Percentiles rank a stretch among this genome's conserved stretches.
phyloP scores from a whole-genome alignment of 64 coral and sea anemone species.

The Cladopsammia gracilis region DNA sequence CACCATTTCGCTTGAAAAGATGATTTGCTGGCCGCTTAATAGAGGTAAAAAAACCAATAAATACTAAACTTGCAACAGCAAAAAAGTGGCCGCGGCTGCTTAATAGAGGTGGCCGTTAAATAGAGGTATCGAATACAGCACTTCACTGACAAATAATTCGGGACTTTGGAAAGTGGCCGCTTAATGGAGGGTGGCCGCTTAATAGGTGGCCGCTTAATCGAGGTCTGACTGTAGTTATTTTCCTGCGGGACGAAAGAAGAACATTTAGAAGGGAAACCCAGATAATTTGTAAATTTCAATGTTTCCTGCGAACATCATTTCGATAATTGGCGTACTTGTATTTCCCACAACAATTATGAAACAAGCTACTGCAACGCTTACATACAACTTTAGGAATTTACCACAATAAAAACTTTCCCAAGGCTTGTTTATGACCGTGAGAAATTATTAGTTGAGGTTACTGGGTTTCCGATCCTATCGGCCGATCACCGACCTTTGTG shows the following conservation, averaged over 20 bases:
- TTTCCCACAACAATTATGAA: conserved; percentile 4
- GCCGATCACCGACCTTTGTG: too few species aligned
- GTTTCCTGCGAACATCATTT: conserved; percentile 42
- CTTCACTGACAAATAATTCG: too few species aligned
- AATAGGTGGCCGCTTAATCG: too few species aligned
- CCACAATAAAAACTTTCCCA: not conserved
- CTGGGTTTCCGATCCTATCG: conserved; percentile 16
- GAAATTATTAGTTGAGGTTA: not conserved
- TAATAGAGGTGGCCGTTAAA: too few species aligned
- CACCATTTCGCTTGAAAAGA: too few species aligned
- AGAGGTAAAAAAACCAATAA: too few species aligned
- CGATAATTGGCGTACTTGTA: conserved; percentile 8
- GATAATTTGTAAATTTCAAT: not conserved
- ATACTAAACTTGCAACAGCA: too few species aligned
- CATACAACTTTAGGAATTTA: conserved; percentile 7
- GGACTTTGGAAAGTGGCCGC: too few species aligned
- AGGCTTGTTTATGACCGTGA: not conserved
- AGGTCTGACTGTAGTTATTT: not conserved
- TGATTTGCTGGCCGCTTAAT: too few species aligned
- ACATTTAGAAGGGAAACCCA: not conserved
- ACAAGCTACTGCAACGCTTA: not conserved
- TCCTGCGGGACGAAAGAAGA: not conserved
- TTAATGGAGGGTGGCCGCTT: too few species aligned
- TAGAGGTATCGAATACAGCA: too few species aligned
- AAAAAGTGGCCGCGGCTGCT: too few species aligned